phyloP scores from a whole-genome alignment of 1,140 invertebrate genomes.

The Calephelis virginiensis region DNA sequence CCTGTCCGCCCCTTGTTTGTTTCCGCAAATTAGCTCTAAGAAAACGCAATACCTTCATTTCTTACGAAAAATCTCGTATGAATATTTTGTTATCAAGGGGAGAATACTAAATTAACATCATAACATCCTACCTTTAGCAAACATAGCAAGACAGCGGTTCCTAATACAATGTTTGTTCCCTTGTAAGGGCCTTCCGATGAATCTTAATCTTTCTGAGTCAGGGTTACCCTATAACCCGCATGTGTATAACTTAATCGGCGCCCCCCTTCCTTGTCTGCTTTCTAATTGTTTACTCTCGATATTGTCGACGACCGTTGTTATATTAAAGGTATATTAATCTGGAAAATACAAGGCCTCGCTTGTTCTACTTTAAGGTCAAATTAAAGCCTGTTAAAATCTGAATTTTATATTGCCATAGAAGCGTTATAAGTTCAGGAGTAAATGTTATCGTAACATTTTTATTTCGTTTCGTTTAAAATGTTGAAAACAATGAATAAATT shows the following conservation, averaged over 20 bases:
- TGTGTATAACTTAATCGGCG: conserved; percentile 75
- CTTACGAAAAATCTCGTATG: conserved; percentile 16
- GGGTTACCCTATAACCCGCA: conserved; percentile 72
- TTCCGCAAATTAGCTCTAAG: conserved; percentile 67
- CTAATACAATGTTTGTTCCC: conserved; percentile 74
- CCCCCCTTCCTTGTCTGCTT: conserved; percentile 61
- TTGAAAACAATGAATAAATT: no score
- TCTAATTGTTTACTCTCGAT: conserved; percentile 76
- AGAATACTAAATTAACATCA: conserved; percentile 74
- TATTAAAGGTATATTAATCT: conserved; percentile 33
- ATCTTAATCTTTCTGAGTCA: conserved; percentile 77
- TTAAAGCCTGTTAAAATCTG: background rate
- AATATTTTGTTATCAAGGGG: background rate
- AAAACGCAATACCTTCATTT: conserved; percentile 43
- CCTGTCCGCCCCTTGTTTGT: conserved; percentile 65
- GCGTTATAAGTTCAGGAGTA: no score
- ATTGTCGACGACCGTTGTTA: conserved; percentile 54
- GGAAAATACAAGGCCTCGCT: conserved; percentile 1
- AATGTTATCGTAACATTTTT: no score
- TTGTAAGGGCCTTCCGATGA: conserved; percentile 74
- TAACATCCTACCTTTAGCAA: conserved; percentile 73
- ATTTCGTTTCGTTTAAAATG: no score
- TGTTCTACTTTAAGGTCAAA: conserved; percentile 16
- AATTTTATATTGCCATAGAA: no score
- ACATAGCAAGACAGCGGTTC: conserved; percentile 68